A percentile compares a stretch with the other conserved stretches of the same genome.
Conservation (phyloP, 2,797 vertebrate genomes). For the Peromyscus attwateri region DNA sequence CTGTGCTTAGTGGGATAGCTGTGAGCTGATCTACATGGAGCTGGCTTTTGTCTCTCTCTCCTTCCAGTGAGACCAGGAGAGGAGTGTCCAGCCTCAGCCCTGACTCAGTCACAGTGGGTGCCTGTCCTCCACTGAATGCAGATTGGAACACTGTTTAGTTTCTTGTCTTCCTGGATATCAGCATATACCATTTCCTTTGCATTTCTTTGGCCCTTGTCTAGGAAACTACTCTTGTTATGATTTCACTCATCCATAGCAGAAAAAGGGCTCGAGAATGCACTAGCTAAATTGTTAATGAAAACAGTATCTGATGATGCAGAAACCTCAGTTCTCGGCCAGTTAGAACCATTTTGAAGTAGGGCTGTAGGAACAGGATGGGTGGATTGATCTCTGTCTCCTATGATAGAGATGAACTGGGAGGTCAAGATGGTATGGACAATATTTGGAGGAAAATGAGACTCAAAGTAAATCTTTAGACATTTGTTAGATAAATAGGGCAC, state of each 20-base stretch:
- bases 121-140: not conserved
- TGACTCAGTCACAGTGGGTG: not conserved
- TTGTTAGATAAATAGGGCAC: not conserved
- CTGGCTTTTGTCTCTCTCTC: not conserved
- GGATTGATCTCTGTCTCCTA: not conserved
- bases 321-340: conserved; percentile 67
- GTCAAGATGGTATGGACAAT: not conserved
- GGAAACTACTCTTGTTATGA: conserved; percentile 71
- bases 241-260: conserved; percentile 72
- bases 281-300: conserved; percentile 79
- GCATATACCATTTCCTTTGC: conserved; percentile 54
- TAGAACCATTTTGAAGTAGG: conserved; percentile 39
- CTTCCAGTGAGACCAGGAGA: not conserved
- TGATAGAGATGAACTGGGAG: conserved; percentile 14
- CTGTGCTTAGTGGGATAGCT: not conserved
- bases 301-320: conserved; percentile 68
- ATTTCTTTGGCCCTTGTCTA: conserved; percentile 50
- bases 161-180: conserved; percentile 42
- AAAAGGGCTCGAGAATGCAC: conserved; percentile 59
- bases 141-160: conserved; percentile 39
- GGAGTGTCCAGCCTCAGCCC: not conserved
- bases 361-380: not conserved
- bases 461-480: not conserved
- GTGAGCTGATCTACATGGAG: not conserved
- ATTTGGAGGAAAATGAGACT: conserved; percentile 3